Evolutionary conservation across 2,888 invertebrate species (phyloP).

Genomic region (Petrolisthes cinctipes): DNA sequence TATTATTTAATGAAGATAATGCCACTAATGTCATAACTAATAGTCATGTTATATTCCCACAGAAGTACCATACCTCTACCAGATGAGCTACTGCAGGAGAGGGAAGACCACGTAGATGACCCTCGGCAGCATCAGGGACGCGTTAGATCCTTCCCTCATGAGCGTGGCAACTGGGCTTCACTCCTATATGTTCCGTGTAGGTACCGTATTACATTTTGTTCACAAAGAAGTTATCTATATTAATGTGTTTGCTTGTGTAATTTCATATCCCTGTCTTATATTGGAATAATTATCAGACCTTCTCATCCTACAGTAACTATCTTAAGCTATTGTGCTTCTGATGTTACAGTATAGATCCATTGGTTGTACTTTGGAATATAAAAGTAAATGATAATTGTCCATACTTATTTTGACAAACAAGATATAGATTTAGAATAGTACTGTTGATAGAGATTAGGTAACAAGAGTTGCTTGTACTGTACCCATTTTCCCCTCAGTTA

Average conservation of each 20-base stretch:
- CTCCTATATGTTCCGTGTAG: constrained; percentile 83
- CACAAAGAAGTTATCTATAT: constrained; percentile 31
- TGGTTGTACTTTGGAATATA: too few species aligned
- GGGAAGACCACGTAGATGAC: constrained; percentile 74
- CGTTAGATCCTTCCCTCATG: constrained; percentile 84
- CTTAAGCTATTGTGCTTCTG: too few species aligned
- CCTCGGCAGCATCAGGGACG: constrained; percentile 80
- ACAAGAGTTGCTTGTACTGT: too few species aligned
- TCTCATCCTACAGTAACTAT: not conserved
- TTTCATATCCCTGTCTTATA: not conserved
- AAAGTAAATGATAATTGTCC: too few species aligned
- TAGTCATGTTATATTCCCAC: not conserved
- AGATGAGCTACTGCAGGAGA: constrained; percentile 12
- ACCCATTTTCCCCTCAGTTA: too few species aligned
- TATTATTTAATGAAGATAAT: not conserved
- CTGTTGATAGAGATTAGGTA: too few species aligned
- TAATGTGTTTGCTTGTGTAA: not conserved
- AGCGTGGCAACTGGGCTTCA: constrained; percentile 92
- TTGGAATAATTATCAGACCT: not conserved
- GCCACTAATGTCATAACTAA: not conserved
- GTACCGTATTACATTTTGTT: constrained; percentile 66
- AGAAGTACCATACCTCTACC: constrained; percentile 41
- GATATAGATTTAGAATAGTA: too few species aligned
- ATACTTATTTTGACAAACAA: too few species aligned
- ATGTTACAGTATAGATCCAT: too few species aligned